Evolutionary conservation across 2,797 vertebrate species (phyloP).

Genomic region (Pangasius sanitwongsei): DNA sequence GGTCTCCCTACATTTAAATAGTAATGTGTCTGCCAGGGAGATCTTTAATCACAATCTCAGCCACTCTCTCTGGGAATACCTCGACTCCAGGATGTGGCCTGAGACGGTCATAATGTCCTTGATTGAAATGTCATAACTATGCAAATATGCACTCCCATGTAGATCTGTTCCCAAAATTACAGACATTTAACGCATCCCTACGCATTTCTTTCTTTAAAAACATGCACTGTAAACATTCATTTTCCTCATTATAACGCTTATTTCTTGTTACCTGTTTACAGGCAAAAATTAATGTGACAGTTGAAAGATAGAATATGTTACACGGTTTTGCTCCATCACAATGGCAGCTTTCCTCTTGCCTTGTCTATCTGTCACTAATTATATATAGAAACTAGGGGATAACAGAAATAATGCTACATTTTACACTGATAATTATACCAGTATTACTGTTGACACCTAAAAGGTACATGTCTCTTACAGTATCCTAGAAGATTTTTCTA

Average conservation of each 20-base stretch:
- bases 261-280: conserved; percentile 33
- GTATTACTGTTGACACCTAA: conserved; percentile 5
- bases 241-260: background rate
- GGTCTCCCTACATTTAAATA: conserved; percentile 67
- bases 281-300: conserved; percentile 44
- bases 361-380: background rate
- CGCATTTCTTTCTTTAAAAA: conserved; percentile 24
- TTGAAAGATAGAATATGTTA: conserved; percentile 29
- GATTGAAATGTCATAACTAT: conserved; percentile 55
- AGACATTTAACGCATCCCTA: background rate
- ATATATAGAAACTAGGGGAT: background rate
- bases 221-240: background rate
- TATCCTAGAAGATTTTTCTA: background rate
- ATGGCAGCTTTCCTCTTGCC: conserved; percentile 15
- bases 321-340: conserved; percentile 41
- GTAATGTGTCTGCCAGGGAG: conserved; percentile 47
- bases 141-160: conserved; percentile 31
- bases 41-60: conserved; percentile 60
- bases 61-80: conserved; percentile 51
- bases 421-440: background rate
- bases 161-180: conserved; percentile 12
- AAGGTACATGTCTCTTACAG: conserved; percentile 8
- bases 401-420: background rate
- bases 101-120: conserved; percentile 48
- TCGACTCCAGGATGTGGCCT: conserved; percentile 43